Evolutionary conservation across 2,797 vertebrate species (phyloP).

Genomic region (Pipistrellus kuhlii): DNA sequence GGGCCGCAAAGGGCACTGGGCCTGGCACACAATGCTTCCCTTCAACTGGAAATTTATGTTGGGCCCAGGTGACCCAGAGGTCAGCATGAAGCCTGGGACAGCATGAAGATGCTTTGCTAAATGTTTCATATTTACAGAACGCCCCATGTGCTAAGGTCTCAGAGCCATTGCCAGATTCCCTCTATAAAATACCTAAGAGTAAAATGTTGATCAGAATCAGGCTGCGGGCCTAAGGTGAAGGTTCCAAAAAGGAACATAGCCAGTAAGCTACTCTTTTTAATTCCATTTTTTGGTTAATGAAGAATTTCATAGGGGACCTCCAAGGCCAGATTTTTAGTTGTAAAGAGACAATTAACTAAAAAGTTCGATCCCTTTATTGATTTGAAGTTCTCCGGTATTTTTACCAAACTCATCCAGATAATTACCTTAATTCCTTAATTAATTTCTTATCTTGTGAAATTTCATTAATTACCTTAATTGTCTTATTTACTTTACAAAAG

Average conservation of each 20-base stretch:
- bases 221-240: neutral
- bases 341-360: conserved; percentile 63
- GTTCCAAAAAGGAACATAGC: neutral
- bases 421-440: conserved; percentile 73
- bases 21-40: conserved; percentile 72
- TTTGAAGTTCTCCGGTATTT: conserved; percentile 72
- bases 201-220: conserved; percentile 37
- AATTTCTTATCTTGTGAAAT: conserved; percentile 71
- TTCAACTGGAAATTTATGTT: conserved; percentile 74
- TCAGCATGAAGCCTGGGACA: conserved; percentile 69
- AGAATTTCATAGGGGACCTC: conserved; percentile 56
- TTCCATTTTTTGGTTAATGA: conserved; percentile 51
- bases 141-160: conserved; percentile 7
- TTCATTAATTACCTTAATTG: conserved; percentile 65
- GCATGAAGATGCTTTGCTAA: conserved; percentile 64
- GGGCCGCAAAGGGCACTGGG: conserved; percentile 15
- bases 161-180: neutral
- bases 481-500: conserved; percentile 61
- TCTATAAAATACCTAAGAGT: neutral
- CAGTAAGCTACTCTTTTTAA: neutral
- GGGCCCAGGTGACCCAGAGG: conserved; percentile 75
- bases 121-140: conserved; percentile 51
- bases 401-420: conserved; percentile 60
- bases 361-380: conserved; percentile 61
- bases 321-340: conserved; percentile 57